A percentile compares a stretch with the other conserved stretches of the same genome.
These are phyloP conservation scores for Rhynchonema sp. DNA, from an alignment of 2,888 invertebrate genomes.

Conservation along the genomic window DNA sequence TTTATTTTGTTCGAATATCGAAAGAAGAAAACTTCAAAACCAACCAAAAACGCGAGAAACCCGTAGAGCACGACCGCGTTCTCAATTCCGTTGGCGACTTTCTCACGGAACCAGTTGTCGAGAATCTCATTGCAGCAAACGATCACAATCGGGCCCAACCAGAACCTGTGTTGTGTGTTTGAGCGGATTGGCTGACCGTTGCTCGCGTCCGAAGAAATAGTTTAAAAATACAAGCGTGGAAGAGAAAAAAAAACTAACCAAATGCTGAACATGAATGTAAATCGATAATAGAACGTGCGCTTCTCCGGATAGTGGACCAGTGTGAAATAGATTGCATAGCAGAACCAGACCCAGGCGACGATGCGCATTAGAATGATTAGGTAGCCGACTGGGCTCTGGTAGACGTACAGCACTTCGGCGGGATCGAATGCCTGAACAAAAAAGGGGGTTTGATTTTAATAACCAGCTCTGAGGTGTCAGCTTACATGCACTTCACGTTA, in stretches of 20 bases:
- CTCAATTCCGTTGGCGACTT: constrained; percentile 49
- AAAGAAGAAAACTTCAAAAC: too few relatives aligned
- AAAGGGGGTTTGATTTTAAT: too few relatives aligned
- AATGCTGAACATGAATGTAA: constrained; percentile 57
- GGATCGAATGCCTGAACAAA: constrained; percentile 69
- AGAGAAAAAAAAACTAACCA: constrained; percentile 49
- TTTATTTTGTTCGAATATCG: too few relatives aligned
- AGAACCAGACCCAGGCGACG: constrained; percentile 62
- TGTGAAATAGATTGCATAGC: constrained; percentile 48
- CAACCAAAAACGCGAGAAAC: constrained; percentile 49
- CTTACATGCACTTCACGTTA: too few relatives aligned
- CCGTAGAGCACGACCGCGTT: constrained; percentile 47
- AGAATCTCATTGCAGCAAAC: constrained; percentile 56
- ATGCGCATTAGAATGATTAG: constrained; percentile 53
- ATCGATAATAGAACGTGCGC: constrained; percentile 58
- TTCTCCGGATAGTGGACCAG: constrained; percentile 64
- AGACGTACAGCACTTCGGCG: constrained; percentile 66
- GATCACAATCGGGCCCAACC: constrained; percentile 58
- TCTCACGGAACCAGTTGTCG: constrained; percentile 57
- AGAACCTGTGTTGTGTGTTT: too few relatives aligned
- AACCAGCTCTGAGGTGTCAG: too few relatives aligned
- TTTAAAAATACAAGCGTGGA: neutral
- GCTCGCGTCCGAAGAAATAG: too few relatives aligned
- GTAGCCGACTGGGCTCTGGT: constrained; percentile 74
- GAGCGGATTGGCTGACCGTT: too few relatives aligned